A percentile compares a stretch with the other conserved stretches of the same genome.
Evolutionary conservation across 2,888 invertebrate species (phyloP).

Genomic region (Tenthredo mesomela): DNA sequence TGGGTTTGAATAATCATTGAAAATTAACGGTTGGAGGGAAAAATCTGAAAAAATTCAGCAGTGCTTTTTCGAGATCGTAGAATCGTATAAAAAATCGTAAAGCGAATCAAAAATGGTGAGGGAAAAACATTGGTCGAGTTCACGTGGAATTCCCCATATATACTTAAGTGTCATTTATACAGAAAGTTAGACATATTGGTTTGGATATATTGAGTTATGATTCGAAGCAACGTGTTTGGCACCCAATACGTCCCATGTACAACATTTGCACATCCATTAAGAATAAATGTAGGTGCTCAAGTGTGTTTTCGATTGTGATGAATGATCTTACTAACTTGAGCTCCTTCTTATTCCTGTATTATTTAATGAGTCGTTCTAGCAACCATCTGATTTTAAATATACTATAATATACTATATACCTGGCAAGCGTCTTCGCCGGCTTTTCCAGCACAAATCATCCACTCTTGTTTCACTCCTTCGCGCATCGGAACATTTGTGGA

Average conservation of each 20-base stretch:
- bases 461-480: constrained; percentile 77
- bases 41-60: too few relatives aligned
- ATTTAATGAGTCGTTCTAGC: neutral
- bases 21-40: too few relatives aligned
- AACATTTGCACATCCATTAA: too few relatives aligned
- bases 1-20: too few relatives aligned
- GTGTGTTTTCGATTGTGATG: neutral
- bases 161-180: neutral
- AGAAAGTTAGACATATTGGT: neutral
- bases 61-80: too few relatives aligned
- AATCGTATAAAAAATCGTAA: too few relatives aligned
- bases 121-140: too few relatives aligned
- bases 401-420: too few relatives aligned
- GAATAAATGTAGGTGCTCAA: neutral
- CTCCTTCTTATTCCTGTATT: neutral
- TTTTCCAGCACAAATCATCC: constrained; percentile 81
- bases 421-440: constrained; percentile 80
- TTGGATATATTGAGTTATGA: neutral
- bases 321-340: neutral
- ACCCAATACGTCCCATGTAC: neutral
- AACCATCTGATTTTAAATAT: neutral
- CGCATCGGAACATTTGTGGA: constrained; percentile 68
- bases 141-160: too few relatives aligned
- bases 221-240: neutral
- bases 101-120: too few relatives aligned